Percentiles rank a stretch among this genome's conserved stretches.
Evolutionary conservation across 2,797 vertebrate genomes (phyloP).

Genomic region (Lateolabrax maculatus): DNA sequence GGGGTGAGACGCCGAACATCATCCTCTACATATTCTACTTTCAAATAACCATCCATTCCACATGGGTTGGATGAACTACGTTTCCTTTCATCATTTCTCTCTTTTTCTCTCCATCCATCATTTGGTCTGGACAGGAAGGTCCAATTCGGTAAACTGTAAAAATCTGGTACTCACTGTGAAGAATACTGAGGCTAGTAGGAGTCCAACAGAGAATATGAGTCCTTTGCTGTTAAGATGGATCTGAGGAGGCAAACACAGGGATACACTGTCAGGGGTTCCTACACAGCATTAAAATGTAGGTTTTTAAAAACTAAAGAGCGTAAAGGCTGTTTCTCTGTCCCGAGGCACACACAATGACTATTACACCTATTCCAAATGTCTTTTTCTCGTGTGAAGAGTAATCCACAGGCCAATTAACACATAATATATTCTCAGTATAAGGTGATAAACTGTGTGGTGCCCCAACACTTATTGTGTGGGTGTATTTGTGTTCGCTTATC

Average conservation of each 20-base stretch:
- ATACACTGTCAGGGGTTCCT: neutral
- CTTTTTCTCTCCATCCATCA: neutral
- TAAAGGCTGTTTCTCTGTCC: neutral
- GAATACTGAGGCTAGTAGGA: constrained; percentile 94
- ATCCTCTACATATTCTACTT: constrained; percentile 14
- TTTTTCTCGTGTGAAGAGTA: neutral
- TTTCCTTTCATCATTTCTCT: neutral
- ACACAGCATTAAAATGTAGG: neutral
- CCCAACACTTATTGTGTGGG: neutral
- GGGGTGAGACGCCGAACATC: neutral
- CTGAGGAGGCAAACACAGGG: constrained; percentile 78
- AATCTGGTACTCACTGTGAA: constrained; percentile 88
- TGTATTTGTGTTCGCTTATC: neutral
- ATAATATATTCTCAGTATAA: neutral
- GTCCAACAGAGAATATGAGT: constrained; percentile 94
- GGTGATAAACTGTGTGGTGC: neutral
- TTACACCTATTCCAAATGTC: neutral
- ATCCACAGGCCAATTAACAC: constrained; percentile 6
- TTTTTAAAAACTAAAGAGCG: neutral
- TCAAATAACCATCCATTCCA: neutral
- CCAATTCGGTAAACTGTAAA: neutral
- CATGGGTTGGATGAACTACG: neutral
- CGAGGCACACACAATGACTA: neutral
- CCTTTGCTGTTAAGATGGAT: constrained; percentile 94
- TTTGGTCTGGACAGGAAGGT: neutral